These are phyloP conservation scores for Charina bottae DNA, from an alignment of 2,113 vertebrate genomes.

Conservation along the genomic window DNA sequence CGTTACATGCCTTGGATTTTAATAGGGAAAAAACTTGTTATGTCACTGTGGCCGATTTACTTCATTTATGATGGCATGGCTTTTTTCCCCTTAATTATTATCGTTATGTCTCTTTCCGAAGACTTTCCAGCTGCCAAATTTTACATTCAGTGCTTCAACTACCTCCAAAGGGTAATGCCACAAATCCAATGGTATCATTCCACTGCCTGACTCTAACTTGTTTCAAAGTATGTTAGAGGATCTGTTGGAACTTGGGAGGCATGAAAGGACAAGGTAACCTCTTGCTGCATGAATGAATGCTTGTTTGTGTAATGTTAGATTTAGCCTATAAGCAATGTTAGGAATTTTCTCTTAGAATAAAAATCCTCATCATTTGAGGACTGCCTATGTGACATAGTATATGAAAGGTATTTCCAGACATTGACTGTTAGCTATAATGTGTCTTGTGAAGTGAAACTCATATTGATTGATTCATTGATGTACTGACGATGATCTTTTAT, in stretches of 20 bases:
- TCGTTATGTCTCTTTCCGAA: conserved; percentile 56
- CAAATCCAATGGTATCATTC: neutral
- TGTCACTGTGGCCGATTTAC: conserved; percentile 50
- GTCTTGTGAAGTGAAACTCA: neutral
- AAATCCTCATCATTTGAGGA: neutral
- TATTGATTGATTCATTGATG: neutral
- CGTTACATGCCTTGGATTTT: conserved; percentile 29
- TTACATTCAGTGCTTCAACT: neutral
- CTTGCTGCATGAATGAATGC: too few relatives aligned
- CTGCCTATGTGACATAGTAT: neutral
- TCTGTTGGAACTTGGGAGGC: neutral
- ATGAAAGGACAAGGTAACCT: too few relatives aligned
- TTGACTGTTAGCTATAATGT: neutral
- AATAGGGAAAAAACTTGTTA: conserved; percentile 23
- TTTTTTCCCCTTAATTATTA: conserved; percentile 37
- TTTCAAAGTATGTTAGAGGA: neutral
- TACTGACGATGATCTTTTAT: neutral
- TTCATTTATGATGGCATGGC: conserved; percentile 29
- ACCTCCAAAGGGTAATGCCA: neutral
- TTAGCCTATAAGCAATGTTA: neutral
- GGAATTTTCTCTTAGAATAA: conserved; percentile 14
- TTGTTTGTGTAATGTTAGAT: too few relatives aligned
- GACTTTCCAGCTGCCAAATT: conserved; percentile 1
- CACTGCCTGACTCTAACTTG: neutral
- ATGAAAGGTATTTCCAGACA: neutral